Conservation (phyloP, 2,113 vertebrate species). For the Callithrix jacchus region DNA sequence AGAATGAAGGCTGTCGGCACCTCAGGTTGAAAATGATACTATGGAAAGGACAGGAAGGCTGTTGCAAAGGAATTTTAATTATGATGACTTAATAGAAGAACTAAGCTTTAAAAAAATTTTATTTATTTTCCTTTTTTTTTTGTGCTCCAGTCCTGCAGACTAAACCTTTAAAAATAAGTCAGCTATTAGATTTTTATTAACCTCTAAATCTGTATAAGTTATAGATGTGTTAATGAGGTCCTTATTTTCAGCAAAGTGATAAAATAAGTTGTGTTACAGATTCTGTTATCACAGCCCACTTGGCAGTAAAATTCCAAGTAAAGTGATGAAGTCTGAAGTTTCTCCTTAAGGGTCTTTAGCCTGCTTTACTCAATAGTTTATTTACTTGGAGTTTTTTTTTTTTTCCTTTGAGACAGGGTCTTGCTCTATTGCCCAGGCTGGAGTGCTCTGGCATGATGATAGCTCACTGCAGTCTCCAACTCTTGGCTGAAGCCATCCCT, state of each 20-base stretch:
- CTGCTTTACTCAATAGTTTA: background rate
- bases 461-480: no score
- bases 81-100: background rate
- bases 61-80: background rate
- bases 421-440: no score
- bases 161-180: background rate
- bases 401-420: no score
- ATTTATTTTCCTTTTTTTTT: no score
- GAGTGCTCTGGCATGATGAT: no score
- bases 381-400: no score
- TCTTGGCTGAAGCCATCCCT: no score
- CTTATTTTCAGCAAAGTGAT: background rate
- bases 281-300: background rate
- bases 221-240: background rate
- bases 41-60: background rate
- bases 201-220: background rate
- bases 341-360: background rate
- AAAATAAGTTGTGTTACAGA: background rate
- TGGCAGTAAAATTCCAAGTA: background rate
- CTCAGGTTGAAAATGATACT: background rate
- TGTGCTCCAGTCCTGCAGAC: background rate
- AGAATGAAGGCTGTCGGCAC: background rate
- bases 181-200: constrained; percentile 30
- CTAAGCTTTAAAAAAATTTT: background rate
- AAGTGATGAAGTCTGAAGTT: constrained; percentile 8